Conservation (phyloP, 2,888 invertebrate species). For the Oligia latruncula region DNA sequence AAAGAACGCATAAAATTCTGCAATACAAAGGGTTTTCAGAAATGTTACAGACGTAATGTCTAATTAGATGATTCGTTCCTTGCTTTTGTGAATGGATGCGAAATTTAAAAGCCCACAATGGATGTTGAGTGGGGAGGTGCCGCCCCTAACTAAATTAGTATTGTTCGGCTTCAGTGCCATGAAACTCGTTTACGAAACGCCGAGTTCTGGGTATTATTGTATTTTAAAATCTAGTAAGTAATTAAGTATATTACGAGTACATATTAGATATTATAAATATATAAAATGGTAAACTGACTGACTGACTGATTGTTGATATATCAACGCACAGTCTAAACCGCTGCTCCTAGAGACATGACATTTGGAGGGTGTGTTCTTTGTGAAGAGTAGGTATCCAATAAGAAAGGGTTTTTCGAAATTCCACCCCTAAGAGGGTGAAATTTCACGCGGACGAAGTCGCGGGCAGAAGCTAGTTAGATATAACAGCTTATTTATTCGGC, state of each 20-base stretch:
- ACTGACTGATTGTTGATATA: no score
- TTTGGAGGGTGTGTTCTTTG: no score
- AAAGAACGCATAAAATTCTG: slow-evolving; percentile 87
- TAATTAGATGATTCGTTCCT: slow-evolving; percentile 86
- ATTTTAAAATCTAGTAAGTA: neutral
- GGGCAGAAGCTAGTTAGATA: no score
- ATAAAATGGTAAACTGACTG: no score
- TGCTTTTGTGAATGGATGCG: slow-evolving; percentile 69
- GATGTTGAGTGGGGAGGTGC: slow-evolving; percentile 41
- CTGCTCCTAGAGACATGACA: no score
- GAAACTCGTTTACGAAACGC: neutral
- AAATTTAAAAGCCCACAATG: slow-evolving; percentile 60
- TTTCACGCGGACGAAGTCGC: no score
- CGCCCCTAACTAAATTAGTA: slow-evolving; percentile 42
- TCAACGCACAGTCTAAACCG: no score
- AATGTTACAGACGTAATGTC: slow-evolving; percentile 87
- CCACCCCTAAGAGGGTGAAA: no score
- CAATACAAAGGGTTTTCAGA: slow-evolving; percentile 88
- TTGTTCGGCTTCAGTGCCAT: slow-evolving; percentile 21
- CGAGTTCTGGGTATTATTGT: neutral
- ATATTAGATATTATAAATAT: no score
- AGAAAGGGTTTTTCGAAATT: no score
- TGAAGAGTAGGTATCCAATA: no score
- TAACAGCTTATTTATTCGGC: neutral
- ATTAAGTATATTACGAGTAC: neutral